Evolutionary conservation across 1,140 invertebrate genomes (phyloP).

Genomic region (Drosophila melanica): DNA sequence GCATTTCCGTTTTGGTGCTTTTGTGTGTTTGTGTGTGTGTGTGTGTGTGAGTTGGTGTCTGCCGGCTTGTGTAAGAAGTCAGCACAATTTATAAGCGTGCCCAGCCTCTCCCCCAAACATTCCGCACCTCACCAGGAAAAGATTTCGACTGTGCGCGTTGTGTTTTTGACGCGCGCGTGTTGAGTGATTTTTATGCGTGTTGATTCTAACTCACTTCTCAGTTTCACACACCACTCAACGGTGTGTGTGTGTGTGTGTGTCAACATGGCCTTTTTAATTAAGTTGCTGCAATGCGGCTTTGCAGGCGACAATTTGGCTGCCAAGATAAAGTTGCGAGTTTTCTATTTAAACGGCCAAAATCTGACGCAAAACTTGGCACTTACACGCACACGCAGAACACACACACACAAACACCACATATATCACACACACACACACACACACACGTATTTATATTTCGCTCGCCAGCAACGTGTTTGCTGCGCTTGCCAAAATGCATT

Average conservation of each 20-base stretch:
- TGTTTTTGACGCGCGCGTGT: conserved; percentile 66
- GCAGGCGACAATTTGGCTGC: conserved; percentile 42
- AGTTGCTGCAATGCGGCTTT: conserved; percentile 53
- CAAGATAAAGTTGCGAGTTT: conserved; percentile 58
- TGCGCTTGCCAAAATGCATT: conserved; percentile 50
- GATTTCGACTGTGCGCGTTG: conserved; percentile 29
- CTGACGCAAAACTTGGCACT: conserved; percentile 53
- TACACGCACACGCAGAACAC: conserved; percentile 22
- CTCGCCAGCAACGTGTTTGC: conserved; percentile 21
- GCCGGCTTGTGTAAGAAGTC: conserved; percentile 62
- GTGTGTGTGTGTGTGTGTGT: conserved; percentile 8
- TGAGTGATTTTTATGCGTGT: conserved; percentile 66
- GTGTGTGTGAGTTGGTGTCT: conserved; percentile 9
- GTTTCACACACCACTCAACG: conserved; percentile 8
- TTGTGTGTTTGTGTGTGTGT: conserved; percentile 34
- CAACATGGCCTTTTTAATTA: conserved; percentile 63
- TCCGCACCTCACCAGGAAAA: conserved; percentile 34
- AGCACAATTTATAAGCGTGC: conserved; percentile 58
- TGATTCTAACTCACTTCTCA: conserved; percentile 54
- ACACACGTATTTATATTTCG: neutral
- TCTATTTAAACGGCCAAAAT: conserved; percentile 42
- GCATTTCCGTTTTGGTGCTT: conserved; percentile 70
- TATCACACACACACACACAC: conserved; percentile 12
- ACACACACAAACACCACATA: conserved; percentile 8
- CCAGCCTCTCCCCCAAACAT: conserved; percentile 26